Evolutionary conservation across 2,888 invertebrate species (phyloP), one percentile per base, ranked within the genome.

Genomic region (Bombyx huttoni): DNA sequence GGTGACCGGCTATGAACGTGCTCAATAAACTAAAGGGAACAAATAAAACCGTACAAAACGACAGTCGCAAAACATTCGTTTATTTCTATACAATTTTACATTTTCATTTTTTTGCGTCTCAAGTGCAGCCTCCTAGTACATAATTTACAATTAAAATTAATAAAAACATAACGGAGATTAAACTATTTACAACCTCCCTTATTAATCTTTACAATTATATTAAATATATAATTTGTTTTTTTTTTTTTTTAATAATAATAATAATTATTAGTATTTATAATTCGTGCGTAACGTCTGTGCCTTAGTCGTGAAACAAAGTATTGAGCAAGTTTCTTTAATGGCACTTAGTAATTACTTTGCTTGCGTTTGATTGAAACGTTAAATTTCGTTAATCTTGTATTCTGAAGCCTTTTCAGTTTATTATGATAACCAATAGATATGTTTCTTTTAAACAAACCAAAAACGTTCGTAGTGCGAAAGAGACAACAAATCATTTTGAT

Each of bases 21-120:
- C 7, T 40, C 7, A 40, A 10, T 24, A 40, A 46, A 13, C 47
- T 47, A 13, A n/a, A 48, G 33, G 49, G 48, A 46, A 46, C 52
- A 57, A 56, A 57, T 64, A 63, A 72, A 73, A 69, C 24, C 24
- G 5, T 67, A 65, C 70, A 58, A 68, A 65, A 57, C 55, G 55
- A 59, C 62, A 67, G 69, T 78, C 68, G 78, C n/a, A 81, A 81
- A 81, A 80, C 78, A 79, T 77, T 67, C 64, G 8, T 84, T 84
- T 82, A 81, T 83, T 83, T 78, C 77, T 80, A 78, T 83, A 83
- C 75, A 83, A 81, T n/a, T 81, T 75, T 79, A 83, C 81, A 81
- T 73, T n/a, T n/a, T n/a, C n/a, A n/a, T 64, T 60, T 62, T 24
- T 24, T 24, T 69, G 75, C 78, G 70, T 71, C 65, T 70, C 68